Percentiles rank a stretch among this genome's conserved stretches.
phyloP scores from a whole-genome alignment of 1,140 invertebrate genomes.

The Leucophenga varia region DNA sequence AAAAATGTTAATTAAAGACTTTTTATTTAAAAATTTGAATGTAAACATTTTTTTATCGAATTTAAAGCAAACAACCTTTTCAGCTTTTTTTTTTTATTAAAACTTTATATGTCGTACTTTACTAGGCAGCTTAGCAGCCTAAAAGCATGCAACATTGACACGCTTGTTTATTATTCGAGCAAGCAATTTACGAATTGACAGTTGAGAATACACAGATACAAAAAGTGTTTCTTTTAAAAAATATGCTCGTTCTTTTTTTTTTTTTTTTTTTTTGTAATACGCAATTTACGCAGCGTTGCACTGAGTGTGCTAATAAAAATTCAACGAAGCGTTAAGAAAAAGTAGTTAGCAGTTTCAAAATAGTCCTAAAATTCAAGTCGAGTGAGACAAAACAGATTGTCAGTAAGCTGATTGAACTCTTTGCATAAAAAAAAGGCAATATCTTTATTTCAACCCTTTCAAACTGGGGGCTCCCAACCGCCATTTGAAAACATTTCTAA shows the following conservation, averaged over 20 bases:
- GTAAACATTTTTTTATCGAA: too few relatives aligned
- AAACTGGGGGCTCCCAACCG: neutral
- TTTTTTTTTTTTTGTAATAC: constrained; percentile 9
- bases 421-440: constrained; percentile 7
- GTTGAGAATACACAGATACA: too few relatives aligned
- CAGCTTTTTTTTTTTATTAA: too few relatives aligned
- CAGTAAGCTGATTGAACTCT: neutral
- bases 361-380: constrained; percentile 23
- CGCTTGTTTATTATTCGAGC: constrained; percentile 34
- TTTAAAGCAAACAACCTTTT: too few relatives aligned
- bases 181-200: constrained; percentile 41
- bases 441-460: neutral
- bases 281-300: constrained; percentile 30
- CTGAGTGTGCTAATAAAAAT: constrained; percentile 33
- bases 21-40: too few relatives aligned
- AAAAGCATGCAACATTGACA: constrained; percentile 20
- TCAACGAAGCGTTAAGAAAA: constrained; percentile 44
- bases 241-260: too few relatives aligned
- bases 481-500: neutral
- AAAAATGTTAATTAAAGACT: too few relatives aligned
- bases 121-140: too few relatives aligned
- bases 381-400: constrained; percentile 20
- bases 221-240: constrained; percentile 35
- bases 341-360: constrained; percentile 33
- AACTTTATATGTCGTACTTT: too few relatives aligned